Base-by-base conservation (phyloP, 2,797 vertebrate genomes). In the Eleutherodactylus coqui region DNA sequence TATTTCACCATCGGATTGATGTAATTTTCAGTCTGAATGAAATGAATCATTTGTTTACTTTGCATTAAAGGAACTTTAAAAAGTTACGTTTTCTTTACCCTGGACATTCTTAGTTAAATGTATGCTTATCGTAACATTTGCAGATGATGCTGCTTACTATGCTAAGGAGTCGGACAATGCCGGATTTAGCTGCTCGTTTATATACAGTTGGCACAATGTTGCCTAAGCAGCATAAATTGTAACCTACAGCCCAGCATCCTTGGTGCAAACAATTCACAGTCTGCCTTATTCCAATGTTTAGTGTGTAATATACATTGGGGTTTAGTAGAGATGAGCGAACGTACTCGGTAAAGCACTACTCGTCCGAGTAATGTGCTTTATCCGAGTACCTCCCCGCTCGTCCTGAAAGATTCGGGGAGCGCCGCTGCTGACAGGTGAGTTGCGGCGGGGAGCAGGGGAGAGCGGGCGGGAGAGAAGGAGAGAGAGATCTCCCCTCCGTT, bases 11-110 rank as follows among this genome's bases (percentile, higher is more conserved):
- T 83, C 38, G 69, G 38, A 83, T 87, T 83, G 47, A 87, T 83
- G 51, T 47, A 49, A 78, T 83, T 78, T 58, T 83, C 75, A 64
- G 14, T 29, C 16, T 84, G 53, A 72, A 83, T 51, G 24, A 45
- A 83, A 84, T 83, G 67, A 79, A 73, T 73, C n/a, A 84, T 87
- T 84, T 84, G 41, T 60, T 83, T 82, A 27, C 67, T 82, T 27
- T 41, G 32, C 45, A 73, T 72, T 55, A 55, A 82, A 82, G 32
- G 29, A 72, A 73, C n/a, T 55, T 82, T 27, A 32, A 73, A 32
- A 76, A 55, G 62, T 72, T 72, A 38, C 43, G 16, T 82, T 70
- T 72, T 4, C 69, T 82, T 72, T 29, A 72, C 47, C 8, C 34
- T 55, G 80, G 34, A 69, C 29, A 69, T 51, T 32, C 16, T 67